These are phyloP conservation scores for Alfaro cultratus DNA, from an alignment of 2,797 vertebrate genomes.

Conservation along the genomic window DNA sequence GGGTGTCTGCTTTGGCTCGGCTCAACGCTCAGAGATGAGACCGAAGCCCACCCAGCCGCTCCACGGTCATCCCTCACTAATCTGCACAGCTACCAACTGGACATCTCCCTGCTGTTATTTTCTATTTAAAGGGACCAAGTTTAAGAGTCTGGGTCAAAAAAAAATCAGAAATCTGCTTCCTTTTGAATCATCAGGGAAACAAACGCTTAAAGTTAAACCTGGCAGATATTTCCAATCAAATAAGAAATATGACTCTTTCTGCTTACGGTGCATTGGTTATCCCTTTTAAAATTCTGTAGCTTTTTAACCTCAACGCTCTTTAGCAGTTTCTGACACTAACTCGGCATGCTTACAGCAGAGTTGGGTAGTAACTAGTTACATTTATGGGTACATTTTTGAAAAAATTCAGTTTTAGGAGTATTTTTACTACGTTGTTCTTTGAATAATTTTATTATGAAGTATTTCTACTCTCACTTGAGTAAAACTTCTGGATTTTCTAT, in stretches of 20 bases:
- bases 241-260: neutral
- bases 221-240: neutral
- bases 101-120: neutral
- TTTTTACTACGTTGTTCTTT: too few relatives aligned
- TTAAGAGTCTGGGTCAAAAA: neutral
- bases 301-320: neutral
- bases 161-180: too few relatives aligned
- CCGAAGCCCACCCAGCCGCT: constrained; percentile 39
- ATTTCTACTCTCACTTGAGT: too few relatives aligned
- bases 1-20: constrained; percentile 43
- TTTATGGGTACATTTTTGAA: too few relatives aligned
- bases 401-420: too few relatives aligned
- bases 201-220: neutral
- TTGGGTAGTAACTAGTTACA: too few relatives aligned
- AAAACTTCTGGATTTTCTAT: too few relatives aligned
- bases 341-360: too few relatives aligned
- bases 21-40: constrained; percentile 40
- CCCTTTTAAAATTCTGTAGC: neutral
- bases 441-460: too few relatives aligned
- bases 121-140: neutral
- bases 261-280: neutral
- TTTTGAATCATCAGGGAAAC: neutral
- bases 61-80: constrained; percentile 4
- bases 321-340: too few relatives aligned
- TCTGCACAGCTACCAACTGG: too few relatives aligned